Evolutionary conservation across 92 coral and sea anemone species (phyloP), one percentile per base, ranked within the genome.

Genomic region (Actinostola sp.): DNA sequence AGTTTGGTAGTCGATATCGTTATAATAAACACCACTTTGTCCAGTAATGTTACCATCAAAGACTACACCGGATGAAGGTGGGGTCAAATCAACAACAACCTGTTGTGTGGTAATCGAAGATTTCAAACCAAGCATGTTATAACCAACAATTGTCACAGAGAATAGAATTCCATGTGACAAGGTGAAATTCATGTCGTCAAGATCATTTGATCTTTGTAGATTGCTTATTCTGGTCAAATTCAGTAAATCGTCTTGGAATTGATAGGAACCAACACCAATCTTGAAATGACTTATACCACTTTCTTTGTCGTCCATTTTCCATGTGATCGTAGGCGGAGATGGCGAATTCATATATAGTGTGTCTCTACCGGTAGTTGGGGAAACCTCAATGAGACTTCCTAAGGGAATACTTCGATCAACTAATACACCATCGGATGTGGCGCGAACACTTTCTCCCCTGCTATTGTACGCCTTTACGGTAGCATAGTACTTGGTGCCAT

Each of bases 361-460:
- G 13, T 78, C 87, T 38, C 75, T 75, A 31, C 97, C 95, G 10
- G 30, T 62, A 4, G 97, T 75, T 41, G 94, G 89, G 11, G 83
- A 83, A 53, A 92, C 77, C 44, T 75, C 50, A 25, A 92, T 48
- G 26, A 76, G 58, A 19, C 63, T 80, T 27, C 81, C 89, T 2
- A 79, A 28, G 27, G 97, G 95, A 59, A 83, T 77, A 5, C 89
- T 92, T 35, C 97, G 85, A 61, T 92, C 97, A 11, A 92, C 89
- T n/a, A 79, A 59, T 17, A 92, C 88, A 9, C 97, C 97, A 77
- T 92, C 97, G 10, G 97, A 92, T 16, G 86, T 74, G 7, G 94
- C 82, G 67, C 66, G 79, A 12, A 82, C 89, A 5, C 78, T 85
- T 61, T 89, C 92, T 31, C 87, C 88, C 44, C 86, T 57, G 8